Conservation (phyloP, 37 sponge, comb jelly and placozoan species). For the Petrosia ficiformis region DNA sequence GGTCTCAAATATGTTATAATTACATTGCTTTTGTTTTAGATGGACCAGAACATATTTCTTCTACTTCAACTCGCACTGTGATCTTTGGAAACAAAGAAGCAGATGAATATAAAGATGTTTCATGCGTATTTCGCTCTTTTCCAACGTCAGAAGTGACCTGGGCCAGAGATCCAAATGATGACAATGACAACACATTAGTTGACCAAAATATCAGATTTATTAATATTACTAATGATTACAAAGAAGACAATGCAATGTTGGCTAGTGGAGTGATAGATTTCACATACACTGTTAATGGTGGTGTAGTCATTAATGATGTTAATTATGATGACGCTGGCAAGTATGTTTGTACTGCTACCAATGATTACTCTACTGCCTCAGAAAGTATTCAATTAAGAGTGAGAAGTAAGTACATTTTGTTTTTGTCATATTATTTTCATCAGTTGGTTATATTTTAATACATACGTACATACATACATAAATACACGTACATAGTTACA, state of each 20-base stretch:
- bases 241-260: background rate
- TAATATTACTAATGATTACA: background rate
- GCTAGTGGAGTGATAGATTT: background rate
- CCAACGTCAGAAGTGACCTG: constrained; percentile 33
- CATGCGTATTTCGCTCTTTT: constrained; percentile 40
- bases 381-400: background rate
- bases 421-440: background rate
- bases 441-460: too few relatives aligned
- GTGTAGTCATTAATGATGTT: background rate
- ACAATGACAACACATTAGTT: constrained; percentile 28
- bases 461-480: too few relatives aligned
- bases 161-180: constrained; percentile 38
- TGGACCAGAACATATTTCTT: background rate
- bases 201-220: background rate
- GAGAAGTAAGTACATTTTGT: background rate
- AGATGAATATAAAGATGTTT: background rate
- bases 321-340: constrained; percentile 5
- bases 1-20: too few relatives aligned
- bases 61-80: background rate
- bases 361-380: background rate
- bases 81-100: too few relatives aligned
- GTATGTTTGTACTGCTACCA: background rate
- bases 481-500: too few relatives aligned
- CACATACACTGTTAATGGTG: background rate
- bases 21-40: background rate